phyloP scores from a whole-genome alignment of 2,797 vertebrate species.

The Enteromius argenteus region DNA sequence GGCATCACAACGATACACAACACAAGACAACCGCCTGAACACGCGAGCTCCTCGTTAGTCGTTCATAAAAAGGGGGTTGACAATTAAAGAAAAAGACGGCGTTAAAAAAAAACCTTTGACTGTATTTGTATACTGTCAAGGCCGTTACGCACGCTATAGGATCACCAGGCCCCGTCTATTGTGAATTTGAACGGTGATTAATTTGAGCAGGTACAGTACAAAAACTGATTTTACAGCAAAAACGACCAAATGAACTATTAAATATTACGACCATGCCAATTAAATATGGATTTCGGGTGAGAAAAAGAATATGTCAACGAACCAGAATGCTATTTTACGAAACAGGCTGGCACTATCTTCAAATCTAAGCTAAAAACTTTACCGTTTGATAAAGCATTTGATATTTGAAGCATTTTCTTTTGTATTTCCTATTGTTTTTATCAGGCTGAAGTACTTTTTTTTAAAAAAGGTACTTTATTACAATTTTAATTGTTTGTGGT shows the following conservation, averaged over 20 bases:
- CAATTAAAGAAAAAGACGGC: background rate
- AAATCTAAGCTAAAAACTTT: background rate
- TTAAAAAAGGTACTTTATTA: background rate
- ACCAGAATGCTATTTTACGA: background rate
- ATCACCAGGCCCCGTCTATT: background rate
- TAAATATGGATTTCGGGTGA: background rate
- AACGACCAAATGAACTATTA: background rate
- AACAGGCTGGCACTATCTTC: background rate
- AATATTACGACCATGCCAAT: background rate
- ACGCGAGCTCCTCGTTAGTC: slow-evolving; percentile 21
- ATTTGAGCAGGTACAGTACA: background rate
- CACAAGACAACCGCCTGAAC: slow-evolving; percentile 52
- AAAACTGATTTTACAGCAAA: background rate
- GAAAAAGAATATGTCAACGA: background rate
- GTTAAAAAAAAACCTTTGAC: background rate
- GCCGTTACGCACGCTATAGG: background rate
- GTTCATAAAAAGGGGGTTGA: background rate
- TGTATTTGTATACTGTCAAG: background rate
- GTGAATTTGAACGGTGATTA: background rate
- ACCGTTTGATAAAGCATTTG: background rate
- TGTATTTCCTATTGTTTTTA: background rate
- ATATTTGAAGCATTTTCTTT: background rate
- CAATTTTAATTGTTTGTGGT: background rate
- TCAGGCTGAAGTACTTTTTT: background rate
- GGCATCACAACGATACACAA: slow-evolving; percentile 69